Base-by-base conservation (phyloP, 2,113 vertebrate genomes). In the Chauna torquata region DNA sequence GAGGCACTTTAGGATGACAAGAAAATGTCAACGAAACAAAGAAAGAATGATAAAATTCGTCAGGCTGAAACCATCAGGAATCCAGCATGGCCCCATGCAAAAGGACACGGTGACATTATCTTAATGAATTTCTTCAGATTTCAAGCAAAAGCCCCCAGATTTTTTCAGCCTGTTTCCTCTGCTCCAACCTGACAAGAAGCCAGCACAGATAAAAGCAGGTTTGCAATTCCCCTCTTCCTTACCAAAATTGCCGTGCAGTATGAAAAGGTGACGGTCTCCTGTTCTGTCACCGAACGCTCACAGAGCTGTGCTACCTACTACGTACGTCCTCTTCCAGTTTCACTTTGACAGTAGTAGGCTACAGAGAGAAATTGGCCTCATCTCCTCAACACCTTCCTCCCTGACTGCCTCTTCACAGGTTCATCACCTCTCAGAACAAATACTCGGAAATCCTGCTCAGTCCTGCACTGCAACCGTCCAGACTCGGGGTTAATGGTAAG, bases 361-460 rank as follows among this genome's bases (percentile, higher is more conserved):
- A 40, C 2, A 8, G 5, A 38, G 42, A 92, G 25, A 40, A 58
- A 47, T 75, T 23, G 19, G 70, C 59, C 32, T 70, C 76, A 44
- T 65, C 42, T 45, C 8, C 47, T 42, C 20, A 38, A 36, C 2
- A 0, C 7, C 82, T 70, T 65, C 62, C n/a, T 77, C 30, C 52
- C 1, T 18, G 11, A 32, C 61, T 87, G 70, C 70, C 44, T 80
- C 61, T 79, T 58, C 64, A 36, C 13, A 70, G 80, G 66, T 75
- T 82, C 81, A 86, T 84, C 83, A 59, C 69, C 61, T 82, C 84
- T 55, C 54, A 38, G 81, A 80, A 76, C 25, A 80, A 94, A 27
- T 3, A 78, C 59, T 81, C 36, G 40, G 90, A 79, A 87, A 64
- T 42, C n/a, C 23, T 62, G 68, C 82, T 86, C 85, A 62, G 49